Evolutionary conservation across 2,797 vertebrate species (phyloP).

Genomic region (Dromococcyx pavoninus): DNA sequence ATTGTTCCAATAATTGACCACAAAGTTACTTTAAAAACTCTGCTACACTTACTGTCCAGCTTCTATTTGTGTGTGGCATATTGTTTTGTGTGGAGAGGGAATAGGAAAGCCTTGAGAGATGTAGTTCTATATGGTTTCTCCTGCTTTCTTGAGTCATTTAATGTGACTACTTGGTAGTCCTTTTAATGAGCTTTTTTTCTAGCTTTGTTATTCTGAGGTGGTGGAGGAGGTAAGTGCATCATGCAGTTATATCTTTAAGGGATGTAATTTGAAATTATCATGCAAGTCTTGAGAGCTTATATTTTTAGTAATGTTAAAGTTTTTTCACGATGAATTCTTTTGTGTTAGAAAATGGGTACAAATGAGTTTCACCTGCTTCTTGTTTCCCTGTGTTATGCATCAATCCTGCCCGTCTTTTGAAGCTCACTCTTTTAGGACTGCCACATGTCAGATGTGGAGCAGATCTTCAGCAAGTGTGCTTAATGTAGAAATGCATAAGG

Average conservation of each 20-base stretch:
- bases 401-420: background rate
- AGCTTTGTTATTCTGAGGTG: background rate
- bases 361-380: background rate
- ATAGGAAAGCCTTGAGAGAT: background rate
- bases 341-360: background rate
- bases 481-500: background rate
- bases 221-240: rapidly evolving
- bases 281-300: background rate
- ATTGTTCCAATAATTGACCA: background rate
- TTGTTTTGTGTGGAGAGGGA: background rate
- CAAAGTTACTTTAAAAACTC: background rate
- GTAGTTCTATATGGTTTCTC: background rate
- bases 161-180: background rate
- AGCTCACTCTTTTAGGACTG: background rate
- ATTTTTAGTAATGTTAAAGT: background rate
- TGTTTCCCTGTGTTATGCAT: background rate
- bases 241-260: background rate
- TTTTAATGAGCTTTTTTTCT: background rate
- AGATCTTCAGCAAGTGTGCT: background rate
- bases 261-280: background rate
- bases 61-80: background rate
- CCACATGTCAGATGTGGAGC: rapidly evolving
- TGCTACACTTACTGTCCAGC: background rate
- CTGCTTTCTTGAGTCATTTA: background rate
- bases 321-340: background rate